Conservation (phyloP, 2,797 vertebrate genomes). For the Tokudaia muenninki region DNA sequence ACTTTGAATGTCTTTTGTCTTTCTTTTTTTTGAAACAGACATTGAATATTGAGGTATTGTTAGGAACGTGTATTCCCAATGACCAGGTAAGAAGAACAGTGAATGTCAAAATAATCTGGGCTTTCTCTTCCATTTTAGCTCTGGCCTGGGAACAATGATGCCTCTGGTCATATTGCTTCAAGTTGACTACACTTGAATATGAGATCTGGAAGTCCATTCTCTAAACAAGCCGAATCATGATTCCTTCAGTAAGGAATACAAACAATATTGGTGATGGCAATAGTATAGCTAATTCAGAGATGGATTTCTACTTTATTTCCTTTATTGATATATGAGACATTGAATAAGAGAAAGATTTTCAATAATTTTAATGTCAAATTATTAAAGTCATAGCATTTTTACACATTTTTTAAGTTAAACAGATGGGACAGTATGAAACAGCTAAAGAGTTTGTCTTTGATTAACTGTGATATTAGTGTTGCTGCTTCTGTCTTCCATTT, state of each 20-base stretch:
- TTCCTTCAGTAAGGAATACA: neutral
- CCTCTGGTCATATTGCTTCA: neutral
- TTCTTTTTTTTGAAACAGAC: neutral
- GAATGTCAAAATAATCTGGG: neutral
- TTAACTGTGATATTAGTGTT: neutral
- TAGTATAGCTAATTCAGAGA: neutral
- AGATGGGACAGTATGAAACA: neutral
- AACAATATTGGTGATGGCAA: neutral
- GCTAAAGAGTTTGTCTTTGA: neutral
- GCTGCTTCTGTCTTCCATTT: neutral
- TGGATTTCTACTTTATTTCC: neutral
- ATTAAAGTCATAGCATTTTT: neutral
- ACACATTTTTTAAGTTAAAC: neutral
- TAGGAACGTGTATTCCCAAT: neutral
- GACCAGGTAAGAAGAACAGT: neutral
- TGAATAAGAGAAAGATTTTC: neutral
- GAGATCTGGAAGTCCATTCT: neutral
- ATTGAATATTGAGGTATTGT: neutral
- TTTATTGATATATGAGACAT: neutral
- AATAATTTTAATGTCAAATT: neutral
- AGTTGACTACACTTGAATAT: neutral
- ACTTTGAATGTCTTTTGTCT: neutral
- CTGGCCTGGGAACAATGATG: neutral
- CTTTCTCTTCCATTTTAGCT: neutral
- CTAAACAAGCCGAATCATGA: accelerated